A percentile compares a stretch with the other conserved stretches of the same genome.
Conservation (phyloP, 2,113 vertebrate species). For the Colaptes auratus region DNA sequence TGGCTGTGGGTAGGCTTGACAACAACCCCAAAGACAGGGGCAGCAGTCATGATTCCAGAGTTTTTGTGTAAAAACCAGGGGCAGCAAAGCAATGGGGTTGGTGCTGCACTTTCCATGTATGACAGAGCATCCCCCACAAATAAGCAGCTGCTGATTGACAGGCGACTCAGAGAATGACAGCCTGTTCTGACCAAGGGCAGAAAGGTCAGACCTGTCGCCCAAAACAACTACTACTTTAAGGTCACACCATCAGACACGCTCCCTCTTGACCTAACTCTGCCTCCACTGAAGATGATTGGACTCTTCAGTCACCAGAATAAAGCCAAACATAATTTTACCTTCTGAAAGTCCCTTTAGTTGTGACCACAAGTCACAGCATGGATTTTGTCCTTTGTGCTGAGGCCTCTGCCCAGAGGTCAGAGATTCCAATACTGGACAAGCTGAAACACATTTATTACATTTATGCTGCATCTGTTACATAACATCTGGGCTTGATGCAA, state of each 20-base stretch:
- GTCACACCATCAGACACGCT: not conserved
- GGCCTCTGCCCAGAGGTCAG: not conserved
- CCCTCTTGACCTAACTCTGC: not conserved
- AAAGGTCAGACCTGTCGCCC: no score
- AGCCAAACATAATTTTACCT: not conserved
- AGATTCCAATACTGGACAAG: slow-evolving; percentile 26
- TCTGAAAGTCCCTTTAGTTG: not conserved
- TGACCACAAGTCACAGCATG: not conserved
- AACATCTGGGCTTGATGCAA: slow-evolving; percentile 57
- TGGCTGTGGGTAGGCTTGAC: no score
- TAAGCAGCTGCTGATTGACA: no score
- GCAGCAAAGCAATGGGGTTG: no score
- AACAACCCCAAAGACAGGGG: no score
- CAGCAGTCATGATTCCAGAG: no score
- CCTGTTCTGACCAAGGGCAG: no score
- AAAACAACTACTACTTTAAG: not conserved
- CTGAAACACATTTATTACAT: slow-evolving; percentile 46
- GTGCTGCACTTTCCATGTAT: no score
- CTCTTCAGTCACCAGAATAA: not conserved
- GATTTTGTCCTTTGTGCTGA: not conserved
- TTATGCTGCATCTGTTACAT: slow-evolving; percentile 23
- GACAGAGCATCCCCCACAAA: no score
- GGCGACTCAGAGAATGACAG: no score
- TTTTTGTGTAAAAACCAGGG: no score
- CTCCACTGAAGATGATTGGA: not conserved